phyloP scores from a whole-genome alignment of 2,888 invertebrate genomes.

The Rhagophthalmus giganteus region DNA sequence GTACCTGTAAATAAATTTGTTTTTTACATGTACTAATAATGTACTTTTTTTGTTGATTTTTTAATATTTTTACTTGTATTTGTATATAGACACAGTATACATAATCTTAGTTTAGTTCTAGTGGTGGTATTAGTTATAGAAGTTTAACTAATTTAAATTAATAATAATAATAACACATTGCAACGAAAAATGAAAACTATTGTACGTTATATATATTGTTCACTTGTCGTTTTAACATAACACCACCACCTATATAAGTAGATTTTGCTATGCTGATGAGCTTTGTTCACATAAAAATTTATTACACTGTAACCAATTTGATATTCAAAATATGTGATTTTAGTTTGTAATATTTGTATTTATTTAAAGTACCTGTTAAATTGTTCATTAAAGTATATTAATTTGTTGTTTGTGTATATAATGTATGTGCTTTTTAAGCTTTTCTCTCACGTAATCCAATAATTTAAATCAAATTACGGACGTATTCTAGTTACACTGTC shows the following conservation, averaged over 20 bases:
- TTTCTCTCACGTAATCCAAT: too few species aligned
- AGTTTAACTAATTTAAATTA: not conserved
- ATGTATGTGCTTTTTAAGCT: not conserved
- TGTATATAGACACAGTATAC: not conserved
- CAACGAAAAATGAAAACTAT: not conserved
- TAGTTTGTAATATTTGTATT: conserved; percentile 13
- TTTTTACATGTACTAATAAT: too few species aligned
- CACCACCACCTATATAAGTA: conserved; percentile 3
- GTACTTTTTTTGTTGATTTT: too few species aligned
- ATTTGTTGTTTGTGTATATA: not conserved
- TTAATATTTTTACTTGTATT: not conserved
- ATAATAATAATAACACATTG: not conserved
- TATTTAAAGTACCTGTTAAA: conserved; percentile 11
- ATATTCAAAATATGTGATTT: conserved; percentile 21
- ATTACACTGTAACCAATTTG: conserved; percentile 1
- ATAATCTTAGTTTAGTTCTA: not conserved
- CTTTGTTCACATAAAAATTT: too few species aligned
- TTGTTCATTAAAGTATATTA: not conserved
- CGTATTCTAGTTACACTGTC: too few species aligned
- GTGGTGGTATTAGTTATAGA: not conserved
- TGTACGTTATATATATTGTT: not conserved
- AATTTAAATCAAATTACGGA: too few species aligned
- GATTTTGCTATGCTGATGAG: conserved; percentile 14
- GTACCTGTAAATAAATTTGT: too few species aligned
- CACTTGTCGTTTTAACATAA: not conserved